Evolutionary conservation across 1,140 invertebrate genomes (phyloP).

Genomic region (Neoseiulus cucumeris): DNA sequence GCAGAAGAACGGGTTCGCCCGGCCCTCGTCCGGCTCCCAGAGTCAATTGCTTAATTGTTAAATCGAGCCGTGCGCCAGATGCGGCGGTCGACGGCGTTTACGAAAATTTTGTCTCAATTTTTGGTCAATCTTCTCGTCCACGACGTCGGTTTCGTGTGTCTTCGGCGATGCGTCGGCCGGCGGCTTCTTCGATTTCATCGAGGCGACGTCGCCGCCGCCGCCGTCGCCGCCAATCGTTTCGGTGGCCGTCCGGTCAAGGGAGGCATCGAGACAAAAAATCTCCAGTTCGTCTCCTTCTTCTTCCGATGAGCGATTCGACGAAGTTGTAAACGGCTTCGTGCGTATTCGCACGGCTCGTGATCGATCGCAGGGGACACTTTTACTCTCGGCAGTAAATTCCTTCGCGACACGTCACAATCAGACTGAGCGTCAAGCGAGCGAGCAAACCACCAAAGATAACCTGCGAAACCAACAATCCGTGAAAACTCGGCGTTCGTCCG

Average conservation of each 20-base stretch:
- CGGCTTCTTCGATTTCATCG: neutral
- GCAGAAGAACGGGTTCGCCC: too few relatives aligned
- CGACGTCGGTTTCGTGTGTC: too few relatives aligned
- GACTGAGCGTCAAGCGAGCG: neutral
- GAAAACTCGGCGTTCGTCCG: neutral
- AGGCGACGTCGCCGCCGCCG: neutral
- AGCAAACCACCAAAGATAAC: neutral
- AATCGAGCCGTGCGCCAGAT: too few relatives aligned
- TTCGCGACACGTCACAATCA: neutral
- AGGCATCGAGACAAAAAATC: neutral
- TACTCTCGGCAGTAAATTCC: neutral
- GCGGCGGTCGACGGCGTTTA: too few relatives aligned
- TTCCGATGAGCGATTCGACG: neutral
- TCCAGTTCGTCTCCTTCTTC: too few relatives aligned
- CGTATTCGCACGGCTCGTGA: neutral
- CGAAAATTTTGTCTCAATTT: too few relatives aligned
- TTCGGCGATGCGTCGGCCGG: neutral
- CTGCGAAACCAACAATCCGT: neutral
- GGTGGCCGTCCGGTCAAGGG: neutral
- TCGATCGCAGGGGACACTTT: neutral
- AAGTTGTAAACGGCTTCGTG: neutral
- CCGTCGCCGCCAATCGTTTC: neutral
- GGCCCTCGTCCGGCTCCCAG: too few relatives aligned
- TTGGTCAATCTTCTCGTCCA: too few relatives aligned
- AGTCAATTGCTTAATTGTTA: too few relatives aligned